Evolutionary conservation across 1,140 invertebrate species (phyloP), one percentile per base, ranked within the genome.

Genomic region (Bombus picipes): DNA sequence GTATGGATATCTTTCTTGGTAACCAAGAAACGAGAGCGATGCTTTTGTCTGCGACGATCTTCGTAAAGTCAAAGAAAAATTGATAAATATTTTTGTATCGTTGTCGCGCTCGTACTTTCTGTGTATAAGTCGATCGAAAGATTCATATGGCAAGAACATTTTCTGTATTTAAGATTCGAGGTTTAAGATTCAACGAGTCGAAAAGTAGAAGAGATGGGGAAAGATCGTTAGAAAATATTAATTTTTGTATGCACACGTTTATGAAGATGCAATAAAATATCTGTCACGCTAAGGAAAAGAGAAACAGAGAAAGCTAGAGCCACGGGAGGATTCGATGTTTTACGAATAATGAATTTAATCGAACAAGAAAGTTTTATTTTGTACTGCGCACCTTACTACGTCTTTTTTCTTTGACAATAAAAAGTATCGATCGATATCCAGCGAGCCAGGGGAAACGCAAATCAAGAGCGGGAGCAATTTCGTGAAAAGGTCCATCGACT

Each of bases 81-180:
- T 28, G 62, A 57, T 70, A 37, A 32, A 41, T 43, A 83, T 39
- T 37, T 34, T 66, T 32, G 62, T 47, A 37, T 34, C 57, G 65
- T 85, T 71, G 77, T 81, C 53, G 37, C 37, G 34, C 83, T 72
- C 70, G 41, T 25, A n/a, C 86, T 73, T 68, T 57, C 76, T 81
- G 6, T 28, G 1, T 41, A 28, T n/a, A 28, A 81, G 37, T 32
- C 47, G 47, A 37, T 22, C 32, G 66, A 37, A 32, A 6, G 22
- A 39, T 28, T n/a, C 12, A 5, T 5, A n/a, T 0, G 10, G 28
- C 10, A n/a, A n/a, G 28, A 62, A n/a, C 10, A 62, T 62, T 5
- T 62, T 13, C 9, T 2, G n/a, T n/a, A 10, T 62, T n/a, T 62
- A n/a, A 59, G 4, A 12, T 28, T 59, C 28, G 9, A 59, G 18